Evolutionary conservation across 2,797 vertebrate genomes (phyloP).

Genomic region (Sebastes variabilis): DNA sequence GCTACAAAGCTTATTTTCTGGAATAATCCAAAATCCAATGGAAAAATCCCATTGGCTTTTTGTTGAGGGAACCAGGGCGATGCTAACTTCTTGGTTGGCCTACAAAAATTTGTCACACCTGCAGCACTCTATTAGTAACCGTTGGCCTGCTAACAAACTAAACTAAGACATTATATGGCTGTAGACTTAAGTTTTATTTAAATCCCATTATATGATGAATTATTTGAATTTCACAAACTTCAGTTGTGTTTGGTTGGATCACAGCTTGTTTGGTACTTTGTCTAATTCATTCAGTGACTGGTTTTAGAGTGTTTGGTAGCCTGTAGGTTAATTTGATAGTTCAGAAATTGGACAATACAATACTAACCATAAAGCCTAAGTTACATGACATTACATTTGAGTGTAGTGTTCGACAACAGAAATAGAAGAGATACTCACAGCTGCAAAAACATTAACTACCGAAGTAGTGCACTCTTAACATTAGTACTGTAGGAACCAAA

Average conservation of each 20-base stretch:
- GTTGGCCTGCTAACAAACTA: no score
- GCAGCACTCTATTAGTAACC: no score
- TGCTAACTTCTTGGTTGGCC: no score
- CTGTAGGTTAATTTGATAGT: neutral
- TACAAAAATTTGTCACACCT: rapidly evolving
- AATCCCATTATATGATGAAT: neutral
- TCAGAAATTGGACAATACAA: neutral
- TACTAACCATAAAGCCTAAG: neutral
- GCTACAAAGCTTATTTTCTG: neutral
- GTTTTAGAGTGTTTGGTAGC: neutral
- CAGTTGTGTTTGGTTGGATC: no score
- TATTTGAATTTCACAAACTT: neutral
- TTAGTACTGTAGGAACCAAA: no score
- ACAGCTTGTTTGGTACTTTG: neutral
- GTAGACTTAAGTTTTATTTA: neutral
- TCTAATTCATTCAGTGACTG: neutral
- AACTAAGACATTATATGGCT: no score
- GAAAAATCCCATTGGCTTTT: no score
- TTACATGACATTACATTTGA: neutral
- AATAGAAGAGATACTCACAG: neutral
- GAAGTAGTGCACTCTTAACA: neutral
- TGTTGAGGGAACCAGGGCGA: no score
- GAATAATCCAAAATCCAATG: neutral
- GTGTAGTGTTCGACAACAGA: neutral
- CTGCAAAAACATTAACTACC: neutral